phyloP scores from a whole-genome alignment of 1,140 invertebrate species.

The Penaeus indicus region DNA sequence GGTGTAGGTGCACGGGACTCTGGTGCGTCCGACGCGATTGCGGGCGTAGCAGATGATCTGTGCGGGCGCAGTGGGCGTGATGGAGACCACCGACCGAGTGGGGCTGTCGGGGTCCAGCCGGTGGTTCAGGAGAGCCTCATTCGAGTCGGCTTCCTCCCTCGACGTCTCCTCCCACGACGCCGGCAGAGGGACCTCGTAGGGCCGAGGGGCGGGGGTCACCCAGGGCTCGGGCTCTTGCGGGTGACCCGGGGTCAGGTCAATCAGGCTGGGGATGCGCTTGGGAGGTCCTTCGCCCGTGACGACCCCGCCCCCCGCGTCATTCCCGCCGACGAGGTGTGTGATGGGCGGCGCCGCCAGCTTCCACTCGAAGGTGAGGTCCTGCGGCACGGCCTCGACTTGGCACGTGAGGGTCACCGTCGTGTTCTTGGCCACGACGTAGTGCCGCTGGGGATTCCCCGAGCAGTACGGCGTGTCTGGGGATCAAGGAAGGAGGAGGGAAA shows the following conservation, averaged over 20 bases:
- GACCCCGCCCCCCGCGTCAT: neutral
- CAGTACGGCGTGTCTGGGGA: constrained; percentile 7
- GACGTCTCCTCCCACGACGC: neutral
- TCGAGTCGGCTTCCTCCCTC: neutral
- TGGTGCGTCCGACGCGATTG: neutral
- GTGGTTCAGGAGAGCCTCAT: neutral
- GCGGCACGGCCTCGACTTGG: constrained; percentile 20
- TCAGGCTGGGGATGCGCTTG: no score
- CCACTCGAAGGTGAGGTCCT: constrained; percentile 12
- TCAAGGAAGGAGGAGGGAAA: no score
- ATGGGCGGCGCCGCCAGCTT: neutral
- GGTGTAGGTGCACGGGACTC: constrained; percentile 25
- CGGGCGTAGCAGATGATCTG: constrained; percentile 6
- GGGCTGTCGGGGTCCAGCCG: neutral
- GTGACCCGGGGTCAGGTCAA: no score
- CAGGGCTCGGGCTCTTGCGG: no score
- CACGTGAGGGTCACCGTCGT: constrained; percentile 29
- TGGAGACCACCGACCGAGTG: neutral
- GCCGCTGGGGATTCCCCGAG: neutral
- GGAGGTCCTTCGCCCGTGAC: no score
- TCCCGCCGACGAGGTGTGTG: neutral
- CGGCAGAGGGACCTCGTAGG: neutral
- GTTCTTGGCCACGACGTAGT: constrained; percentile 8
- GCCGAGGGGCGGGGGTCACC: neutral
- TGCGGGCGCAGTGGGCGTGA: constrained; percentile 3